Conservation (phyloP, 2,113 vertebrate genomes). For the Phainopepla nitens region DNA sequence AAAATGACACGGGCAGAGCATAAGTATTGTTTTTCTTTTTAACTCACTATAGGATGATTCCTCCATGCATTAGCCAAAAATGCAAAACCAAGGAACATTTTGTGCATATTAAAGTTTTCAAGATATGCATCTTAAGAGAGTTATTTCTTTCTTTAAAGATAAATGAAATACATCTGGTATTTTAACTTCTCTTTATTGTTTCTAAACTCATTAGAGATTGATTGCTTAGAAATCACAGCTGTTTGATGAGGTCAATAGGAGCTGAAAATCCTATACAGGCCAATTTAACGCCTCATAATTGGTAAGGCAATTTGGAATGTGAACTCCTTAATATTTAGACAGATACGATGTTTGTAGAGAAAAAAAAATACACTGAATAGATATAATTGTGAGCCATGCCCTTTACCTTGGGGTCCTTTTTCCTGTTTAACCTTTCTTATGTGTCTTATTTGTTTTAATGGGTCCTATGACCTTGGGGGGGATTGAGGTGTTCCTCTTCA, state of each 20-base stretch:
- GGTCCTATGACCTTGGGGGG: neutral
- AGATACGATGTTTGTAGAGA: neutral
- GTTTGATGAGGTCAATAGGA: slow-evolving; percentile 60
- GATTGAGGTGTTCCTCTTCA: neutral
- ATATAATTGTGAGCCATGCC: neutral
- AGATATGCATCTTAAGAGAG: slow-evolving; percentile 26
- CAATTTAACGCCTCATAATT: slow-evolving; percentile 46
- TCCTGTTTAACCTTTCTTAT: neutral
- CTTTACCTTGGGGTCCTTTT: neutral
- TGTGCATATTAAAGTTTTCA: slow-evolving; percentile 33
- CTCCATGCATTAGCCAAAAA: slow-evolving; percentile 29
- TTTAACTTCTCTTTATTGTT: slow-evolving; percentile 46
- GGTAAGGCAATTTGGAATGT: slow-evolving; percentile 28
- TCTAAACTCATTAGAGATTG: slow-evolving; percentile 47
- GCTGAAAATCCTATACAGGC: slow-evolving; percentile 37
- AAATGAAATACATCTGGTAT: slow-evolving; percentile 56
- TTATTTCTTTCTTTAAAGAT: slow-evolving; percentile 24
- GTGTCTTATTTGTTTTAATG: neutral
- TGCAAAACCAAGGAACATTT: slow-evolving; percentile 14
- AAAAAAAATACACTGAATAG: neutral
- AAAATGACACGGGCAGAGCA: slow-evolving; percentile 35
- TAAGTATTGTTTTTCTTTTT: slow-evolving; percentile 53
- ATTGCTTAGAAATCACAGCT: slow-evolving; percentile 62
- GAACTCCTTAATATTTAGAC: neutral
- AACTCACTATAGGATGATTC: slow-evolving; percentile 20